Conservation (phyloP, 2,113 vertebrate genomes). For the Notarius lentiginosus region DNA sequence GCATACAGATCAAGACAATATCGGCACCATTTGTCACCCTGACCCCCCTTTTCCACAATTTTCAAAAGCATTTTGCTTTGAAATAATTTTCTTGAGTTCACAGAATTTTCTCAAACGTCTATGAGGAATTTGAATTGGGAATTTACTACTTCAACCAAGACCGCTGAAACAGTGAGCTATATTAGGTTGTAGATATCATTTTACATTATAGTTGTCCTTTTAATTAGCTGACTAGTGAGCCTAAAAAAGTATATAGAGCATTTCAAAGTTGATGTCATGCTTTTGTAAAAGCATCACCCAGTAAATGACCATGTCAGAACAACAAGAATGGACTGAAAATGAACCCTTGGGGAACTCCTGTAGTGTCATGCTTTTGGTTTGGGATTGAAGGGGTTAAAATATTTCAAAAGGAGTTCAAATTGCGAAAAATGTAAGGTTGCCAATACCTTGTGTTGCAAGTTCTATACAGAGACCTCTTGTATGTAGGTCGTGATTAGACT, state of each 20-base stretch:
- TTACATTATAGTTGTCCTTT: background rate
- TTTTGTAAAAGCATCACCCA: background rate
- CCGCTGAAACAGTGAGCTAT: background rate
- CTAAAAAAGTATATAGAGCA: background rate
- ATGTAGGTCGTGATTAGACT: background rate
- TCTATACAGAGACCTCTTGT: background rate
- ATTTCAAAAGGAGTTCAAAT: background rate
- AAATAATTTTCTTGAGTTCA: background rate
- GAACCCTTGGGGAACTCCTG: background rate
- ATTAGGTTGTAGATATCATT: background rate
- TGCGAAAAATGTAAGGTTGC: background rate
- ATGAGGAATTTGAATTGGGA: no score
- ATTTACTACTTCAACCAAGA: no score
- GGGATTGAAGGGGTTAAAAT: background rate
- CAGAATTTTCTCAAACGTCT: no score
- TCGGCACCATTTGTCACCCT: background rate
- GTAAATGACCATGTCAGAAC: background rate
- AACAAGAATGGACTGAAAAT: background rate
- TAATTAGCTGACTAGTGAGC: background rate
- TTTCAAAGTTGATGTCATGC: background rate
- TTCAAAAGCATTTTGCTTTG: background rate
- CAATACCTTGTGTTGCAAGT: conserved; percentile 4
- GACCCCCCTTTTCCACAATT: background rate
- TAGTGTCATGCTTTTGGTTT: background rate
- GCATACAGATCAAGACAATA: no score